Conservation (phyloP, 2,888 invertebrate species). For the Ornithoptera alexandrae region DNA sequence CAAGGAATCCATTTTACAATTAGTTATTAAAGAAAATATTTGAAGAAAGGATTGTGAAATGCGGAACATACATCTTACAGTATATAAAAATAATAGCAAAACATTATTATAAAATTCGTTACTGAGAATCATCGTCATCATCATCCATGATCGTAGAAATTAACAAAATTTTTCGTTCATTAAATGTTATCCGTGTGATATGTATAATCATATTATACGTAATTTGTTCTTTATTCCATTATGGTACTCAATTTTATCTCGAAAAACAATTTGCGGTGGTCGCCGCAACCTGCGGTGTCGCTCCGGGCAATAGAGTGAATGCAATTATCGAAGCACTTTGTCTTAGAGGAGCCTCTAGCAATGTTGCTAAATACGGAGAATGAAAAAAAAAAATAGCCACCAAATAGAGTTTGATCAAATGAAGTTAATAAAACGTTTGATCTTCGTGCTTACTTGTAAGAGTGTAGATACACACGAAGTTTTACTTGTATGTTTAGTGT, state of each 20-base stretch:
- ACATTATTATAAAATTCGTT: not conserved
- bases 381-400: not conserved
- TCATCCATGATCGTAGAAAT: no score
- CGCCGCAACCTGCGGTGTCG: slow-evolving; percentile 36
- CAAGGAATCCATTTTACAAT: not conserved
- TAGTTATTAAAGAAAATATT: no score
- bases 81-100: not conserved
- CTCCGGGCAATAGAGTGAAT: slow-evolving; percentile 43
- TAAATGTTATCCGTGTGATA: not conserved
- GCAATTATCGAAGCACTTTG: slow-evolving; percentile 65
- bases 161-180: not conserved
- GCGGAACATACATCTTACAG: no score
- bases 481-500: slow-evolving; percentile 10
- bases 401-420: not conserved
- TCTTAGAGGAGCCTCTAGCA: slow-evolving; percentile 14
- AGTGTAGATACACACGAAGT: not conserved
- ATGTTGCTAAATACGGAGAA: slow-evolving; percentile 17
- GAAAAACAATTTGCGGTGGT: slow-evolving; percentile 34
- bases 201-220: not conserved
- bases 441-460: not conserved
- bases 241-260: slow-evolving; percentile 26
- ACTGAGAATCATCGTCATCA: no score
- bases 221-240: slow-evolving; percentile 21
- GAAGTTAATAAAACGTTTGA: not conserved
- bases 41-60: no score